These are phyloP conservation scores for Cephus spinipes DNA, from an alignment of 2,888 invertebrate genomes.

Conservation along the genomic window DNA sequence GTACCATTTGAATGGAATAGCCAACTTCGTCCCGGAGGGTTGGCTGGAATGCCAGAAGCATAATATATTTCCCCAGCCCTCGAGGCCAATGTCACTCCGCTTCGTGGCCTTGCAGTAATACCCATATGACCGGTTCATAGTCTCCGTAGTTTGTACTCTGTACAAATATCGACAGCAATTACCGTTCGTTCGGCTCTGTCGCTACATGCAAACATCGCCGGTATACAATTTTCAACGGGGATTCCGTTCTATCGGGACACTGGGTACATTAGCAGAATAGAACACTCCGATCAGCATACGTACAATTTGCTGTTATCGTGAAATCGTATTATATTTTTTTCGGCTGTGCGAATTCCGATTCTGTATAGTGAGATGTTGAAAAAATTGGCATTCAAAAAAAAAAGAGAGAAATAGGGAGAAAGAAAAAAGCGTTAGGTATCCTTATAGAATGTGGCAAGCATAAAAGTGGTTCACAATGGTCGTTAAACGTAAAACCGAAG, in stretches of 20 bases:
- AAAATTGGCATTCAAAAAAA: not conserved
- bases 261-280: not conserved
- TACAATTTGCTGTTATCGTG: not conserved
- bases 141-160: not conserved
- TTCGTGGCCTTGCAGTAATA: not conserved
- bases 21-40: slow-evolving; percentile 26
- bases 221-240: not conserved
- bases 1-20: slow-evolving; percentile 29
- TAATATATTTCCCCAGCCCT: not conserved
- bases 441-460: not conserved
- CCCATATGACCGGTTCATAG: not conserved
- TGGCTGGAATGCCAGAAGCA: slow-evolving; percentile 7
- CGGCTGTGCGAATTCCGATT: not conserved
- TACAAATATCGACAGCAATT: not conserved
- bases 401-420: no score
- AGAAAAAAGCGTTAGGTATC: not conserved
- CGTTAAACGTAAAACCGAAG: not conserved
- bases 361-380: not conserved
- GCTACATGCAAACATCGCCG: not conserved
- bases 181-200: not conserved
- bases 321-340: not conserved
- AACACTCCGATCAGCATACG: not conserved
- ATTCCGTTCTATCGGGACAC: not conserved
- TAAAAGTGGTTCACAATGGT: not conserved
- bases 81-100: not conserved